These are phyloP conservation scores for Xerus inauris DNA, from an alignment of 2,113 vertebrate genomes.

Conservation along the genomic window DNA sequence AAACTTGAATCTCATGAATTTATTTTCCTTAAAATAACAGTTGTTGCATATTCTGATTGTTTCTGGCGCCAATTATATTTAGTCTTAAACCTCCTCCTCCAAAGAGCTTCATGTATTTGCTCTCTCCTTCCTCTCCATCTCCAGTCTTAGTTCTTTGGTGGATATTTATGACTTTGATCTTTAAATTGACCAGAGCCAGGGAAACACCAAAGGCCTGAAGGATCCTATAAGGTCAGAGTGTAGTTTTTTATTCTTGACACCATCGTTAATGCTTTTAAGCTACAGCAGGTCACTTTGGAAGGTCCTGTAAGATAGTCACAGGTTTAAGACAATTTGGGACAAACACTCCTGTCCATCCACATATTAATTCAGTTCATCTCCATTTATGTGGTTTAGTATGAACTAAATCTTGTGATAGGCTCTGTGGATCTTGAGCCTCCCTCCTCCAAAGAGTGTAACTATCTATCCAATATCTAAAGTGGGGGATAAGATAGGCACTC, in stretches of 20 bases:
- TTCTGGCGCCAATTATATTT: constrained; percentile 61
- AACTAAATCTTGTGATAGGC: not conserved
- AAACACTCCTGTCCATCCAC: not conserved
- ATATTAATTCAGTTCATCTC: not conserved
- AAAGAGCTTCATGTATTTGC: constrained; percentile 22
- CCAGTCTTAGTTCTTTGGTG: not conserved
- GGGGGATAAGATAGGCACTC: not conserved
- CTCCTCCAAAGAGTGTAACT: not conserved
- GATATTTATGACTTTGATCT: constrained; percentile 4
- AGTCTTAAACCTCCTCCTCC: constrained; percentile 1
- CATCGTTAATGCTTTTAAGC: not conserved
- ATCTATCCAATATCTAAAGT: not conserved
- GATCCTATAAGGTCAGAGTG: not conserved
- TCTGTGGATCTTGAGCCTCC: not conserved
- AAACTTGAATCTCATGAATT: constrained; percentile 83
- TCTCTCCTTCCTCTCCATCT: not conserved
- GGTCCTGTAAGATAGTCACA: not conserved
- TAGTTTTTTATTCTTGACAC: not conserved
- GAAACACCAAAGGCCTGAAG: not conserved
- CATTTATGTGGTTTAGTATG: not conserved
- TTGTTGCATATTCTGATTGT: constrained; percentile 72
- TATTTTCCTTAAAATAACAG: constrained; percentile 81
- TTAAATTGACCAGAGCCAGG: not conserved
- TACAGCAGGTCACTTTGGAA: not conserved
- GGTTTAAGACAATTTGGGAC: not conserved